Evolutionary conservation across 1,140 invertebrate genomes (phyloP).

Genomic region (Temnothorax curvispinosus): DNA sequence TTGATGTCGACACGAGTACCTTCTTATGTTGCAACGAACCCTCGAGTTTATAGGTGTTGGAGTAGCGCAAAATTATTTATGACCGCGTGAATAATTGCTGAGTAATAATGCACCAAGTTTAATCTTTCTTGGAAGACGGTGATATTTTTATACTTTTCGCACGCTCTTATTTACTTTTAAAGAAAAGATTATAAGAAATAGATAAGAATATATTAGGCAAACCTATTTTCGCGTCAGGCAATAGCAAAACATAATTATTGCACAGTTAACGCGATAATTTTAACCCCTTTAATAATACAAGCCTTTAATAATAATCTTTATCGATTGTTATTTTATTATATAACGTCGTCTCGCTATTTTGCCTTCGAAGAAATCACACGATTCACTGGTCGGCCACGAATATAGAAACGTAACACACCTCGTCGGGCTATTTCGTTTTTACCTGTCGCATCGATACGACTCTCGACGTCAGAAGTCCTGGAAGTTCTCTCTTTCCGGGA

Average conservation of each 20-base stretch:
- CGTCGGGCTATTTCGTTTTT: slow-evolving; percentile 18
- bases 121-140: slow-evolving; percentile 31
- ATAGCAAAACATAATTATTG: background rate
- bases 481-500: slow-evolving; percentile 52
- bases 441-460: slow-evolving; percentile 42
- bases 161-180: background rate
- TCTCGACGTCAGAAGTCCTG: slow-evolving; percentile 31
- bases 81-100: slow-evolving; percentile 51
- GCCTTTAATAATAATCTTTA: background rate
- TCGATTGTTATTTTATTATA: background rate
- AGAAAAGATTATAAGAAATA: background rate
- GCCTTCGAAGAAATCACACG: background rate
- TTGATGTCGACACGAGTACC: slow-evolving; percentile 32
- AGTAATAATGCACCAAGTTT: slow-evolving; percentile 46
- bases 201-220: background rate
- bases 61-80: slow-evolving; percentile 53
- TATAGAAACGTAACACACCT: background rate
- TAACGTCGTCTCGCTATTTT: background rate
- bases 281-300: background rate
- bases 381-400: background rate
- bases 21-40: slow-evolving; percentile 13
- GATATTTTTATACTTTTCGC: slow-evolving; percentile 2
- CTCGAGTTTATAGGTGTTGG: background rate
- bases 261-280: background rate
- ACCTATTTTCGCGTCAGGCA: background rate